Conservation (phyloP, 2,888 invertebrate species). For the Drosophila suboccidentalis region DNA sequence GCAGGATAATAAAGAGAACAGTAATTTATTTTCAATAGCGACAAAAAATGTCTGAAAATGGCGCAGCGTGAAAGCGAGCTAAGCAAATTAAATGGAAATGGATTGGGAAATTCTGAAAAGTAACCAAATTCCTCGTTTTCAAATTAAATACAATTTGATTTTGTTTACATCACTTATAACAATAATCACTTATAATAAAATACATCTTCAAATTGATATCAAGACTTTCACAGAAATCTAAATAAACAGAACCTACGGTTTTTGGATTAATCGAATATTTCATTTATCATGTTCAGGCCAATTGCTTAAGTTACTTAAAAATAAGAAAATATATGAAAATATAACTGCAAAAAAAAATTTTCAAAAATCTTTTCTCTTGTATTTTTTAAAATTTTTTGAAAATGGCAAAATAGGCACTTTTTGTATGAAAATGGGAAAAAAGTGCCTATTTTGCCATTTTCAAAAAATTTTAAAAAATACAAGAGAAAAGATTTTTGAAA, state of each 20-base stretch:
- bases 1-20: constrained; percentile 3
- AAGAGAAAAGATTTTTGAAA: no score
- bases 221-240: background rate
- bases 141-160: constrained; percentile 6
- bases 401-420: no score
- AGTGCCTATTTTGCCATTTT: no score
- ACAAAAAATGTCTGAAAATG: constrained; percentile 7
- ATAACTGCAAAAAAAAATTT: no score
- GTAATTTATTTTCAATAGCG: constrained; percentile 41
- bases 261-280: no score
- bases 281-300: no score
- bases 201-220: background rate
- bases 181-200: background rate
- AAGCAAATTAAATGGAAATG: constrained; percentile 47
- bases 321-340: no score
- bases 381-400: no score
- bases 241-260: background rate
- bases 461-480: no score
- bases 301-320: no score
- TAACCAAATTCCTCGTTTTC: constrained; percentile 11
- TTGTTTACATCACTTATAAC: background rate
- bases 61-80: constrained; percentile 28
- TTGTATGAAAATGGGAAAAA: no score
- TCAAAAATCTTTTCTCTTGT: no score
- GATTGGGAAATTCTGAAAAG: constrained; percentile 9